phyloP scores from a whole-genome alignment of 35 echinoderm and acorn worm genomes.

The Heliocidaris erythrogramma region DNA sequence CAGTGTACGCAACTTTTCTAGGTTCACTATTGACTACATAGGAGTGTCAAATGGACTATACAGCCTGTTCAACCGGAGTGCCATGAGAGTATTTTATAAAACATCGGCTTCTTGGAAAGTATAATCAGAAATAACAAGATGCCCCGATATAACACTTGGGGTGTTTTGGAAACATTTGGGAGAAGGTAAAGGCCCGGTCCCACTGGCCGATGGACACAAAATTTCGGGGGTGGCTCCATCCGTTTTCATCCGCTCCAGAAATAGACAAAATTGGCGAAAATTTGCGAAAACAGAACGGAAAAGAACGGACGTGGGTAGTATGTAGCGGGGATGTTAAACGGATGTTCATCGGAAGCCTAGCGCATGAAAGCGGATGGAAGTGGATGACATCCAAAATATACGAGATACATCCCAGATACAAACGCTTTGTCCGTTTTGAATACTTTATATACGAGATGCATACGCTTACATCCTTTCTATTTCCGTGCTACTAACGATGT shows the following conservation, averaged over 20 bases:
- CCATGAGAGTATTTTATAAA: too few relatives aligned
- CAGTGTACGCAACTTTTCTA: too few relatives aligned
- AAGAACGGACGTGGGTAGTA: constrained; percentile 8
- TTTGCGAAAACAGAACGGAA: constrained; percentile 41
- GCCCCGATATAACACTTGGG: too few relatives aligned
- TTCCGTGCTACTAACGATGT: constrained; percentile 36
- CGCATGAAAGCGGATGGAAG: constrained; percentile 22
- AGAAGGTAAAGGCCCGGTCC: constrained; percentile 41
- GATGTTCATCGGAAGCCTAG: constrained; percentile 9
- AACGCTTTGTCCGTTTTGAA: constrained; percentile 25
- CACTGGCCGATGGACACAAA: constrained; percentile 35
- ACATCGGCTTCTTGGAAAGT: too few relatives aligned
- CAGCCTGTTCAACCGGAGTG: too few relatives aligned
- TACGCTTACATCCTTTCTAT: constrained; percentile 35
- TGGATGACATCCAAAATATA: constrained; percentile 23
- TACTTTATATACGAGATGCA: constrained; percentile 33
- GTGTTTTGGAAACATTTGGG: too few relatives aligned
- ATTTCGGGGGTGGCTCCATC: too few relatives aligned
- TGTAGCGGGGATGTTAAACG: constrained; percentile 32
- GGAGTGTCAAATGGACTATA: too few relatives aligned
- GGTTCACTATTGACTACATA: too few relatives aligned
- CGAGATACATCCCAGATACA: constrained; percentile 26
- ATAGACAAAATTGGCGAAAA: constrained; percentile 34
- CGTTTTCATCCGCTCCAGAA: constrained; percentile 38
- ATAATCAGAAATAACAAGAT: too few relatives aligned